Conservation (phyloP, 2,113 vertebrate species). For the Cyrtonyx montezumae region DNA sequence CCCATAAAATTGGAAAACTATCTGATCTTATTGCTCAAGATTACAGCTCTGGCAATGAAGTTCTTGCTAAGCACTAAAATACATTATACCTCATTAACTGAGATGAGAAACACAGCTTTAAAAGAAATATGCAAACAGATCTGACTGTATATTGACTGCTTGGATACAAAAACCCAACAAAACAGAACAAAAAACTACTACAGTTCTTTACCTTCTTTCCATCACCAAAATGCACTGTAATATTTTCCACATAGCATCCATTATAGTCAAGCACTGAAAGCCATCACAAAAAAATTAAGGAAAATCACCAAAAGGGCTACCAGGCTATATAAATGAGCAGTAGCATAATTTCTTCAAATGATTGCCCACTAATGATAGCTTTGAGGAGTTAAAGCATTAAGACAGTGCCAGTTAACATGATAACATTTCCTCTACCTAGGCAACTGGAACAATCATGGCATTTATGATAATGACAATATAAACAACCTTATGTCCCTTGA, state of each 20-base stretch:
- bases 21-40: not conserved
- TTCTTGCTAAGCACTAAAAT: slow-evolving; percentile 17
- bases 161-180: not conserved
- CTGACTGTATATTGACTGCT: not conserved
- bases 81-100: not conserved
- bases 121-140: slow-evolving; percentile 35
- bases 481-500: slow-evolving; percentile 39
- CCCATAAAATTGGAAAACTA: not conserved
- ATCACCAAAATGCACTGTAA: slow-evolving; percentile 25
- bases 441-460: slow-evolving; percentile 44
- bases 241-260: slow-evolving; percentile 12
- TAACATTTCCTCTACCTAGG: slow-evolving; percentile 42
- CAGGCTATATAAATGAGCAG: slow-evolving; percentile 32
- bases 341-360: slow-evolving; percentile 60
- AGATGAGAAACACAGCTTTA: slow-evolving; percentile 23
- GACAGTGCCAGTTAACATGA: slow-evolving; percentile 15
- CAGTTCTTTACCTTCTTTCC: not conserved
- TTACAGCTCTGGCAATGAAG: slow-evolving; percentile 8
- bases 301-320: slow-evolving; percentile 11
- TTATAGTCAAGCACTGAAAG: slow-evolving; percentile 3
- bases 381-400: slow-evolving; percentile 47
- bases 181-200: not conserved
- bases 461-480: slow-evolving; percentile 52
- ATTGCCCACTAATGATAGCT: slow-evolving; percentile 55
- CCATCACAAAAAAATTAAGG: slow-evolving; percentile 16